Base-by-base conservation (phyloP, 2,113 vertebrate species). In the Vicugna pacos region DNA sequence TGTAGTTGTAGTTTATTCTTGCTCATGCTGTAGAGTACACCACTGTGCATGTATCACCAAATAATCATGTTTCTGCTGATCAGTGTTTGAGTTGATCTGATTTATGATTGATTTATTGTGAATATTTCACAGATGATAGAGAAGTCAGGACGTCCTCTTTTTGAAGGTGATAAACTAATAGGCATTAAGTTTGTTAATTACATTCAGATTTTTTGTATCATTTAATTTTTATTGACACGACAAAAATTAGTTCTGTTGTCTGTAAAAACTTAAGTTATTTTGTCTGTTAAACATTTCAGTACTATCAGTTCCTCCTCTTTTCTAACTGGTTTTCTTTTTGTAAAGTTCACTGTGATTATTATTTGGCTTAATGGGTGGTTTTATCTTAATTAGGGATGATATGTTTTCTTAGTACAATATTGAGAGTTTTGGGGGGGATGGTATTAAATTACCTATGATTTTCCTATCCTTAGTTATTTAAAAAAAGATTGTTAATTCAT, bases 111-210 rank as follows among this genome's bases (percentile, higher is more conserved):
- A 85, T 62, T 62, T 83, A 13, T 42, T 83, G 28, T 76, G 60
- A 77, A 8, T 89, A 95, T 73, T 64, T 92, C 73, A 92, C 46
- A 73, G 35, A 22, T 52, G n/a, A 20, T 75, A 28, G 60, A 88
- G 69, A 76, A 95, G 83, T 75, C 10, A 95, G 48, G 46, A 65
- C 19, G 6, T 75, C 58, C n/a, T 95, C 28, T 96, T 83, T 76
- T 70, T 82, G 50, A 89, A 69, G 52, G 20, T 77, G 15, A 42
- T 24, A 26, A 67, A 60, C 30, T 60, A 70, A 35, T 89, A 89
- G 30, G 52, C 9, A 62, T 65, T 65, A 80, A 54, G 19, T 67
- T 15, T 69, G 69, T 86, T 60, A 84, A 67, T 93, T 95, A 73
- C 5, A 56, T 89, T n/a, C 11, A 28, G 10, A 76, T 82, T 92